A percentile compares a stretch with the other conserved stretches of the same genome.
Conservation (phyloP, 2,113 vertebrate genomes). For the Oryzias celebensis region DNA sequence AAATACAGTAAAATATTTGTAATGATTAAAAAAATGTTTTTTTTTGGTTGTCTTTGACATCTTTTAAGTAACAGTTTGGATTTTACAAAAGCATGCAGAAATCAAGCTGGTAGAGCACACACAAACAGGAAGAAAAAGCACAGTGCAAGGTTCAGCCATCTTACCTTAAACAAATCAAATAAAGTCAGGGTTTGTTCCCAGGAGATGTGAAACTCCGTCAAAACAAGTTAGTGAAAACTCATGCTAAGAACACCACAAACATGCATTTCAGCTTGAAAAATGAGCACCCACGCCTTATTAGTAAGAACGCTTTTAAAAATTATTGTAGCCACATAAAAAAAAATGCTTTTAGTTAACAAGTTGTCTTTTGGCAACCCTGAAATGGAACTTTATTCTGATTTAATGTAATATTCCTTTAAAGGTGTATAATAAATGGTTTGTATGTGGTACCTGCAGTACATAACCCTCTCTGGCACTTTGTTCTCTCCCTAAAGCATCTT, state of each 20-base stretch:
- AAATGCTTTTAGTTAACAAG: background rate
- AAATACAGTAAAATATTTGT: background rate
- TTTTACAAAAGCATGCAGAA: slow-evolving; percentile 68
- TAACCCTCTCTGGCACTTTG: slow-evolving; percentile 93
- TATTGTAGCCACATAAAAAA: slow-evolving; percentile 9
- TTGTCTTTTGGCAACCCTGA: too few relatives aligned
- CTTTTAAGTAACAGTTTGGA: slow-evolving; percentile 36
- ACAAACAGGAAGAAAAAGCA: slow-evolving; percentile 71
- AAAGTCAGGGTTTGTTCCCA: slow-evolving; percentile 74
- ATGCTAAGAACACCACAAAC: slow-evolving; percentile 77
- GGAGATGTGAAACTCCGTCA: slow-evolving; percentile 95
- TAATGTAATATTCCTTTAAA: background rate
- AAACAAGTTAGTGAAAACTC: slow-evolving; percentile 80
- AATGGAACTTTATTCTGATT: background rate
- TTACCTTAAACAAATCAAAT: slow-evolving; percentile 55
- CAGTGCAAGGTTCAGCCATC: slow-evolving; percentile 67
- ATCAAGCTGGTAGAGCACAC: slow-evolving; percentile 32
- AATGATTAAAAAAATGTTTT: background rate
- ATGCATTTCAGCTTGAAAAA: slow-evolving; percentile 60
- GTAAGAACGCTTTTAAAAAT: slow-evolving; percentile 33
- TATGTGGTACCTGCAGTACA: slow-evolving; percentile 86
- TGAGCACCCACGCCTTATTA: slow-evolving; percentile 62
- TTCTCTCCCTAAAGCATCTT: slow-evolving; percentile 88
- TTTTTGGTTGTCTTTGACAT: background rate
- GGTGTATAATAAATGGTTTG: background rate